Evolutionary conservation across 2,113 vertebrate genomes (phyloP).

Genomic region (Labeo catla): DNA sequence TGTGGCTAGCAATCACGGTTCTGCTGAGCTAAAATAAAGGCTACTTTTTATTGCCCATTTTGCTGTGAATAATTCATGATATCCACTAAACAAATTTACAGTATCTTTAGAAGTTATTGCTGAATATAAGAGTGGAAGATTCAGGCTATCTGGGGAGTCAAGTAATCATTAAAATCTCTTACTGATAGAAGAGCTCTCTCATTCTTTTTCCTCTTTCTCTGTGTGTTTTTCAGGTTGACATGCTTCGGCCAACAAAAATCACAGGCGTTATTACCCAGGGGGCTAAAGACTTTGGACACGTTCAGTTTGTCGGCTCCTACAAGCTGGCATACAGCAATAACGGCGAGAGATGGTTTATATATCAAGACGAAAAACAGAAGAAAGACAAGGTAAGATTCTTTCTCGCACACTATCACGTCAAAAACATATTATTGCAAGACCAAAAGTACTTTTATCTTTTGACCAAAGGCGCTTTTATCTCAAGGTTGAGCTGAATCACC

Average conservation of each 20-base stretch:
- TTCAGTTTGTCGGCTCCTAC: constrained; percentile 98
- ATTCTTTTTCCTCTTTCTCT: background rate
- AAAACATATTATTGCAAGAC: background rate
- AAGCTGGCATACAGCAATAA: constrained; percentile 95
- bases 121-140: constrained; percentile 57
- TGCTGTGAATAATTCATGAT: constrained; percentile 74
- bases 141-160: constrained; percentile 51
- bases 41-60: constrained; percentile 71
- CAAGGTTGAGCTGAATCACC: constrained; percentile 34
- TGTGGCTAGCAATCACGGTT: constrained; percentile 65
- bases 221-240: constrained; percentile 81
- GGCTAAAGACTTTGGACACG: constrained; percentile 97
- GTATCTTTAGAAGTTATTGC: constrained; percentile 65
- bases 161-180: background rate
- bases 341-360: constrained; percentile 89
- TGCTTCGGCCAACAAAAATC: constrained; percentile 91
- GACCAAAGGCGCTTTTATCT: constrained; percentile 9
- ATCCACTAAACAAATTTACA: constrained; percentile 53
- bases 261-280: constrained; percentile 98
- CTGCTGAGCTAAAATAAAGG: constrained; percentile 68
- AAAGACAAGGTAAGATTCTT: constrained; percentile 90
- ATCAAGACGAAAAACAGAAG: constrained; percentile 95
- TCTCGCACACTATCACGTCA: background rate
- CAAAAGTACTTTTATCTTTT: background rate
- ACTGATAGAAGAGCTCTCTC: constrained; percentile 1